Evolutionary conservation across 1,140 invertebrate species (phyloP), one percentile per base, ranked within the genome.

Genomic region (Drosophila parvula): DNA sequence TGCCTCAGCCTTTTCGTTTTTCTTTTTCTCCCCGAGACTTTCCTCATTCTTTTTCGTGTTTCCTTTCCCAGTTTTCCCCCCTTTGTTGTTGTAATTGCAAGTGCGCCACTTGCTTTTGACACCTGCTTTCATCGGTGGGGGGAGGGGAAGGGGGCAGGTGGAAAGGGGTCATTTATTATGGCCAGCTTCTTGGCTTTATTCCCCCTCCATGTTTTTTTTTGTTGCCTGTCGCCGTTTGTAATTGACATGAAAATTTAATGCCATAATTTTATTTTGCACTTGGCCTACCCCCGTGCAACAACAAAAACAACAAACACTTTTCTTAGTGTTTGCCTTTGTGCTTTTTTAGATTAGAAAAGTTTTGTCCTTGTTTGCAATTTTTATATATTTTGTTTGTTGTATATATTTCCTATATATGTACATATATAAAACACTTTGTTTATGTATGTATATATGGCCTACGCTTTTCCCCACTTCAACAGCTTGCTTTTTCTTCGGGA

Each of bases 191-290:
- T 71, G 65, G 43, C 65, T 48, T 71, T 58, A 40, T 27, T 22
- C 36, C 14, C 7, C 18, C 11, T 11, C 12, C 7, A 4, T 11
- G 51, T 45, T n/a, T 61, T 45, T 57, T 53, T 43, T 68, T 68
- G 65, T 36, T 68, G 64, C 18, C 65, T 69, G 68, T 59, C 68
- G 68, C 65, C 68, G 68, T 78, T 78, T 78, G 74, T 78, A 78
- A 78, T 78, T 78, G 75, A 78, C 75, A 78, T 78, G 75, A 78
- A 78, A 78, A 78, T 78, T 78, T 71, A 78, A 78, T 78, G 64
- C 57, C 57, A 78, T 78, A 78, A 78, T 78, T 78, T 78, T 78
- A 78, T 78, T 78, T 78, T 78, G 64, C 75, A 77, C 61, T 77
- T 68, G 73, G 73, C 73, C 74, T 60, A 77, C 73, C 47, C 68